These are phyloP conservation scores for Ctenopoma kingsleyae DNA, from an alignment of 2,797 vertebrate species.

Conservation along the genomic window DNA sequence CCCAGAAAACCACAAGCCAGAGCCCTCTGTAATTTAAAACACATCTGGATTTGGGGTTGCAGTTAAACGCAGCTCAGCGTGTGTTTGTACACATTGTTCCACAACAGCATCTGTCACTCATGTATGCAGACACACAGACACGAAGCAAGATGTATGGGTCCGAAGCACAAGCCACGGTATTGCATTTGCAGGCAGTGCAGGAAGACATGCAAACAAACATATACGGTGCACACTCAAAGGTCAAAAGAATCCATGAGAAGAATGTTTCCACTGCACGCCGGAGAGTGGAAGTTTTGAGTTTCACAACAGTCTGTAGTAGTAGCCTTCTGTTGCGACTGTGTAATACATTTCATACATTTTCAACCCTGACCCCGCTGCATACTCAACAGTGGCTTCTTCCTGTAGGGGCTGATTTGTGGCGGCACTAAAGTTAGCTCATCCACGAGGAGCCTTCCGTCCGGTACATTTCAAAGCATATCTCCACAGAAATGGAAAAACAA, in stretches of 20 bases:
- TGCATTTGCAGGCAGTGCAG: slow-evolving; percentile 9
- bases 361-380: slow-evolving; percentile 18
- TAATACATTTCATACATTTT: slow-evolving; percentile 31
- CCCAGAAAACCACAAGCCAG: slow-evolving; percentile 47
- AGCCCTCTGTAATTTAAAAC: slow-evolving; percentile 70
- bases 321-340: slow-evolving; percentile 26
- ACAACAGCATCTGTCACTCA: slow-evolving; percentile 39
- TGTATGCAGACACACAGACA: slow-evolving; percentile 24
- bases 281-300: slow-evolving; percentile 27
- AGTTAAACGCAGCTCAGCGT: slow-evolving; percentile 44
- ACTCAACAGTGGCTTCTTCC: slow-evolving; percentile 43
- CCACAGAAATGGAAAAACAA: slow-evolving; percentile 64
- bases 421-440: slow-evolving; percentile 66
- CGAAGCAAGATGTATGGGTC: slow-evolving; percentile 9
- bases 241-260: slow-evolving; percentile 23
- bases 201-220: neutral
- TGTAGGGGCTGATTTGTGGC: slow-evolving; percentile 67
- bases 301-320: slow-evolving; percentile 34
- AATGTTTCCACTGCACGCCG: slow-evolving; percentile 39
- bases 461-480: slow-evolving; percentile 58
- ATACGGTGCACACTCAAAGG: neutral
- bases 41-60: slow-evolving; percentile 73
- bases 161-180: neutral
- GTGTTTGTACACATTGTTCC: slow-evolving; percentile 71
- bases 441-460: slow-evolving; percentile 52